Evolutionary conservation across 1,140 invertebrate genomes (phyloP), one percentile per base, ranked within the genome.

Genomic region (Lasaia peninsularis): DNA sequence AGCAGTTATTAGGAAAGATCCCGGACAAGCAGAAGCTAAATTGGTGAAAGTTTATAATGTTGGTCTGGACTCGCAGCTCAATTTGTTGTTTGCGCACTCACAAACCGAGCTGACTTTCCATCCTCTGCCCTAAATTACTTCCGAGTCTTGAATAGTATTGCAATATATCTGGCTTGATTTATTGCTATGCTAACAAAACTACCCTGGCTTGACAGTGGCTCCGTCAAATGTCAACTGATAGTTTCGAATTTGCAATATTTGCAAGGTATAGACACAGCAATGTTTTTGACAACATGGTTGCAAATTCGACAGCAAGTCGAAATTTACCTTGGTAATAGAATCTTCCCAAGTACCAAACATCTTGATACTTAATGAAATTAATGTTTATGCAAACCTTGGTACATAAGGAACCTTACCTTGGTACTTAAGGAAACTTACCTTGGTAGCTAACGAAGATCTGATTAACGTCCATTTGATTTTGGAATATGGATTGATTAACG

Each of bases 21-120:
- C 91, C 0, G 87, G 84, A 9, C 71, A 83, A 51, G 65, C 82
- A 10, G 70, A 73, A 49, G 92, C 92, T 1, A 86, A 88, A 48
- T 76, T 94, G 0, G 70, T 92, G 8, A 90, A 90, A 68, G 90
- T 94, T 6, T 92, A 91, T 71, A 92, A 93, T 67, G 91, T 94
- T 33, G 93, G 92, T 68, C 77, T 94, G 37, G 92, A 93, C 65
- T 93, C 92, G 0, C 92, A 93, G 67, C 74, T 94, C 18, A 93
- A 93, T 70, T 73, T 93, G 52, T 72, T 93, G 18, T 93, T 93
- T 72, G 89, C 91, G 1, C 90, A 91, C 69, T 92, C 91, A 63
- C 90, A 92, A 62, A 91, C 91, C 20, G 90, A 92, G 75, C 83
- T 93, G n/a, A 91, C 90, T 21, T 93, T 93, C 80, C 78, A 91